Evolutionary conservation across 2,888 invertebrate species (phyloP), one percentile per base, ranked within the genome.

Genomic region (Mythimna pallens): DNA sequence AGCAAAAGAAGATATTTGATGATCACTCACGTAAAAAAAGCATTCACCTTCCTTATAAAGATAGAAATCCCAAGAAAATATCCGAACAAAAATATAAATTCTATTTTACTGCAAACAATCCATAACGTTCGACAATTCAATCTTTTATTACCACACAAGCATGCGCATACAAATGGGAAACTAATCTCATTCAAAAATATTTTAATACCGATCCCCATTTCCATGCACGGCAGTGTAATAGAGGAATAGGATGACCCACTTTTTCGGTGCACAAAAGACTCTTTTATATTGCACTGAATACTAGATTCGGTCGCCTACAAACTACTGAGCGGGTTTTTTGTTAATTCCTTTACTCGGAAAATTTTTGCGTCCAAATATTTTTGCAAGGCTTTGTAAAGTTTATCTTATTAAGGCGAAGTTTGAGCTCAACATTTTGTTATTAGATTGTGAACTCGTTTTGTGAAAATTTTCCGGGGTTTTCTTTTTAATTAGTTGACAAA

Each of bases 221-320:
- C 85, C 76, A 81, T 88, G 89, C 86, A 80, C 83, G 78, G 67
- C 76, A 84, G 87, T 94, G 91, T 88, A 91, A 80, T 80, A 85
- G 83, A 78, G 78, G 78, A 88, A 86, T 87, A 88, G 90, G 85
- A 89, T 93, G 94, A 93, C 94, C 94, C 87, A 94, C 85, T 92
- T 94, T 93, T 93, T 90, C 81, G 86, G 84, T 87, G 86, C 87
- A 92, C 93, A 93, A 94, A 89, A 93, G 92, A 89, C 84, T 91
- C 91, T 93, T 91, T 93, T 92, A 90, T 90, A 91, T 83, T 84
- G 88, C 87, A 87, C 90, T 91, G 92, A 92, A 93, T 93, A 92
- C 91, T 89, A 91, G 92, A 94, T 94, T 93, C 88, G 78, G 86
- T 88, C 65, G 81, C 85, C 88, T 88, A 76, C 85, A 76, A 82